Evolutionary conservation across 2,113 vertebrate species (phyloP), one percentile per base, ranked within the genome.

Genomic region (Scomber japonicus): DNA sequence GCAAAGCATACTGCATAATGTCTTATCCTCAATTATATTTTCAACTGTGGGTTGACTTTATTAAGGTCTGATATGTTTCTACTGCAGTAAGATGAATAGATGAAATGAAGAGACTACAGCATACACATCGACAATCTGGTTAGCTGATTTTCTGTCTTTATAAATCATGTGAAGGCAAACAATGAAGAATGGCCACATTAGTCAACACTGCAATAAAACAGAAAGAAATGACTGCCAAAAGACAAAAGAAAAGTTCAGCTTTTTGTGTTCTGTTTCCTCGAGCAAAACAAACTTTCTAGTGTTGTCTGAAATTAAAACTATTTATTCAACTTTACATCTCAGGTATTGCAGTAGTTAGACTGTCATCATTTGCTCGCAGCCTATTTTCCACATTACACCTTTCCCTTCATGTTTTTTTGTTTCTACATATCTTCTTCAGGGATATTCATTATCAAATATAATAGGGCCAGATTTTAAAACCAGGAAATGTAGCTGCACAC

Each of bases 171-270:
- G 0, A 19, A 71, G 60, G 60, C 35, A 75, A 79, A 87, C 80
- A 80, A 86, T 87, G 71, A 71, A 75, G 65, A 83, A 83, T 51
- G 35, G 71, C 80, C 80, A 87, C 84, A 60, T 72, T 71, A 76
- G 66, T 63, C 80, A 72, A 13, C 66, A 4, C 46, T 45, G 72
- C 80, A 80, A 80, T 76, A 80, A 80, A 80, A 67, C 48, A 68
- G 59, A 68, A 24, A 57, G 55, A 74, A 71, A 56, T 40, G 14
- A 49, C 66, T 71, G 61, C 54, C 55, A 72, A 66, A 19, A 24
- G 50, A 73, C n/a, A 59, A 17, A 54, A 40, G 16, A 48, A 51
- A 19, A 54, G 12, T n/a, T 56, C 54, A 44, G 15, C 19, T 12
- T 31, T 27, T 53, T 74, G 55, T 40, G 19, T 68, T 66, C 65